Conservation (phyloP, 37 sponge, comb jelly and placozoan species). For the Halichondria panicea region DNA sequence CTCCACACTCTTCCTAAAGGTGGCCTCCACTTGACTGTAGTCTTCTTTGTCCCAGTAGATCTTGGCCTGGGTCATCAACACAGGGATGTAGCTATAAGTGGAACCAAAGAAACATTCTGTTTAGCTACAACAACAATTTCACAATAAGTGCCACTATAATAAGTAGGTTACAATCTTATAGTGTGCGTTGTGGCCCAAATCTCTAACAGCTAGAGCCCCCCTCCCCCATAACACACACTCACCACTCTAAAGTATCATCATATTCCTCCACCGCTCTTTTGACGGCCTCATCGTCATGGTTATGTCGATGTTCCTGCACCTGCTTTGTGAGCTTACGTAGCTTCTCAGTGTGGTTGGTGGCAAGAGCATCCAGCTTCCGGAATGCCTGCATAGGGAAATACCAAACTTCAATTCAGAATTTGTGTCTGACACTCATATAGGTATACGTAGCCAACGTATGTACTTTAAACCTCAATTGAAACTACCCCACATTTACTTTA, state of each 20-base stretch:
- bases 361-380: conserved; percentile 89
- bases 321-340: conserved; percentile 89
- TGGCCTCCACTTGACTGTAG: conserved; percentile 91
- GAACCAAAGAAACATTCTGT: neutral
- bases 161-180: too few species aligned
- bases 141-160: neutral
- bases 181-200: too few species aligned
- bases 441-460: neutral
- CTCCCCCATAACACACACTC: conserved; percentile 1
- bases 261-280: conserved; percentile 94
- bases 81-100: conserved; percentile 90
- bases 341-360: conserved; percentile 83
- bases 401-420: neutral
- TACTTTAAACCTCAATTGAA: neutral
- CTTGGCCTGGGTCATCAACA: conserved; percentile 98
- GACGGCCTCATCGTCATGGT: conserved; percentile 88
- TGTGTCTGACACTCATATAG: neutral
- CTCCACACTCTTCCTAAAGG: conserved; percentile 96
- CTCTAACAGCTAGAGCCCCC: too few species aligned
- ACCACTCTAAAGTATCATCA: conserved; percentile 93
- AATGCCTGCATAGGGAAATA: conserved; percentile 64
- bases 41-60: conserved; percentile 96
- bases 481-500: neutral
- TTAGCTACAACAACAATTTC: conserved; percentile 3
- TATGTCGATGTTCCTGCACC: conserved; percentile 90